A percentile compares a stretch with the other conserved stretches of the same genome.
These are phyloP conservation scores for Siniperca knerii DNA, from an alignment of 2,113 vertebrate species.

Conservation along the genomic window DNA sequence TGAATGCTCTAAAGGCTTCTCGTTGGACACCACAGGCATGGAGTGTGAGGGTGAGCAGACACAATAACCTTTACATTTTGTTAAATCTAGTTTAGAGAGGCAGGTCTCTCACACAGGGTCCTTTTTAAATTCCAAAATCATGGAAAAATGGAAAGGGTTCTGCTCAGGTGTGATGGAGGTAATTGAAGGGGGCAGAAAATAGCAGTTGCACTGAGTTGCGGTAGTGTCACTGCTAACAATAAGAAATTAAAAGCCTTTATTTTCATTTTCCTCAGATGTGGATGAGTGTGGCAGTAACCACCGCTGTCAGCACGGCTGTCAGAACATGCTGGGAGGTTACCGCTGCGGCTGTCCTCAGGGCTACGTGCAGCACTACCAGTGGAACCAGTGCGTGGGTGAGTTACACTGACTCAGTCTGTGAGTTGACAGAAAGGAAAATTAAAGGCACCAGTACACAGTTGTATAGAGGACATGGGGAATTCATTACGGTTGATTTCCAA, in stretches of 20 bases:
- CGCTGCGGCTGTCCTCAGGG: slow-evolving; percentile 94
- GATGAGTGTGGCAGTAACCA: slow-evolving; percentile 93
- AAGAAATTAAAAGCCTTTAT: background rate
- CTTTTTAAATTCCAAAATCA: background rate
- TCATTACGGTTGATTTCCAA: no score
- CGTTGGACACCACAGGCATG: slow-evolving; percentile 86
- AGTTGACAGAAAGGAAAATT: background rate
- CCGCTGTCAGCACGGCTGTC: slow-evolving; percentile 93
- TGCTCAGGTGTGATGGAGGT: background rate
- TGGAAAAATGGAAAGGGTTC: background rate
- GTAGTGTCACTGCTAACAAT: background rate
- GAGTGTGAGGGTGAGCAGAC: slow-evolving; percentile 89
- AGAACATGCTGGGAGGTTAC: slow-evolving; percentile 94
- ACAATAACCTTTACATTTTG: background rate
- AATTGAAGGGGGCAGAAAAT: background rate
- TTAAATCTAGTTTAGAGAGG: accelerated
- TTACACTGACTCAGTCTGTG: slow-evolving; percentile 24
- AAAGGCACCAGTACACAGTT: background rate
- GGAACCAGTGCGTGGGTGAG: slow-evolving; percentile 97
- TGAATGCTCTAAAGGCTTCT: slow-evolving; percentile 93
- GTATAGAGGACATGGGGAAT: background rate
- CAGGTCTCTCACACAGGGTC: background rate
- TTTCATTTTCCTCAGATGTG: slow-evolving; percentile 84
- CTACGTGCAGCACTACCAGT: slow-evolving; percentile 96
- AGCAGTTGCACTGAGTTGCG: background rate